Percentiles rank a stretch among this genome's conserved stretches.
phyloP scores from a whole-genome alignment of 2,113 vertebrate species.

The Salvelinus alpinus region DNA sequence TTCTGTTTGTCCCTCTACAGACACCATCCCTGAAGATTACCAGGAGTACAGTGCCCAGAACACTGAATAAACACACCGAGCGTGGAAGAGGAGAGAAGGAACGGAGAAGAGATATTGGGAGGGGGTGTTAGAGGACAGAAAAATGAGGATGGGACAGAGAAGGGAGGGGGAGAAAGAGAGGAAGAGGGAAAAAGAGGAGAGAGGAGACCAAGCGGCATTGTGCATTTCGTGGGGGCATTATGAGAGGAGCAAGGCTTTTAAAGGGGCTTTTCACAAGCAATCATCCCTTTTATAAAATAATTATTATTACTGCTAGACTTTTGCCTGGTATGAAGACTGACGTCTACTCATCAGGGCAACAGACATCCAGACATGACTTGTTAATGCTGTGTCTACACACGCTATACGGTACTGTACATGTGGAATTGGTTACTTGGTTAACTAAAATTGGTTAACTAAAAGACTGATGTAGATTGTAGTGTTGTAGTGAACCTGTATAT shows the following conservation, averaged over 20 bases:
- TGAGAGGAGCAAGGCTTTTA: background rate
- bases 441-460: no score
- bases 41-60: slow-evolving; percentile 81
- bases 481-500: background rate
- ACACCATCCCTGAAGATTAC: slow-evolving; percentile 92
- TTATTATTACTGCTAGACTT: background rate
- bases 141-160: background rate
- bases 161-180: background rate
- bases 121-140: background rate
- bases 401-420: background rate
- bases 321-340: background rate
- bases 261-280: background rate
- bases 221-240: background rate
- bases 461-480: background rate
- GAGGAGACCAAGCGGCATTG: background rate
- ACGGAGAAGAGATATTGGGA: background rate
- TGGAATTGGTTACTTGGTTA: background rate
- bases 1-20: slow-evolving; percentile 70
- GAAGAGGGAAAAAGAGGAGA: background rate
- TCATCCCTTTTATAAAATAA: background rate
- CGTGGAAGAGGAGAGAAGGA: background rate
- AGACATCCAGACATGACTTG: background rate
- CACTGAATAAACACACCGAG: slow-evolving; percentile 54
- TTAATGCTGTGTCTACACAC: background rate
- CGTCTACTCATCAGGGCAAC: background rate